These are phyloP conservation scores for Belonocnema kinseyi DNA, from an alignment of 1,140 invertebrate genomes.

Conservation along the genomic window DNA sequence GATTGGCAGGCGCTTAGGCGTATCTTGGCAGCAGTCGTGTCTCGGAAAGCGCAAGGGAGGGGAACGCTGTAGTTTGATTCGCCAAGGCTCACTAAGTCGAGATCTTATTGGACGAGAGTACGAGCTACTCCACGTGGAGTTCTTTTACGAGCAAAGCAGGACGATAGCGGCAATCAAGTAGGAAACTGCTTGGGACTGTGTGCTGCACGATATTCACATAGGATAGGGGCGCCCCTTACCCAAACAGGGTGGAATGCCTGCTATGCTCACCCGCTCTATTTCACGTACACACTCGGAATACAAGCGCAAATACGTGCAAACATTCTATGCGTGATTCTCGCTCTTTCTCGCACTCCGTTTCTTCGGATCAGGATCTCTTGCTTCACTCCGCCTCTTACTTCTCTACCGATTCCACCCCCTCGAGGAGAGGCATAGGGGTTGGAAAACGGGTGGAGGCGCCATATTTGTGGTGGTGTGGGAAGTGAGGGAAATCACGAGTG, in stretches of 20 bases:
- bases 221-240: slow-evolving; percentile 61
- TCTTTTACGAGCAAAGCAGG: slow-evolving; percentile 63
- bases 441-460: slow-evolving; percentile 73
- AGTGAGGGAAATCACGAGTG: slow-evolving; percentile 74
- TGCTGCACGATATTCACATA: slow-evolving; percentile 74
- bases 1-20: slow-evolving; percentile 57
- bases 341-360: slow-evolving; percentile 36
- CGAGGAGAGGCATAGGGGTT: slow-evolving; percentile 51
- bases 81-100: slow-evolving; percentile 49
- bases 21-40: slow-evolving; percentile 49
- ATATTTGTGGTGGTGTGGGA: slow-evolving; percentile 75
- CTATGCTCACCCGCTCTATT: slow-evolving; percentile 47
- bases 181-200: slow-evolving; percentile 76
- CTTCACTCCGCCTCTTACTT: slow-evolving; percentile 39
- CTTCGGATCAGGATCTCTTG: slow-evolving; percentile 34
- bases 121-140: slow-evolving; percentile 67
- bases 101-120: slow-evolving; percentile 57
- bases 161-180: slow-evolving; percentile 77
- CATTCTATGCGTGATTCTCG: slow-evolving; percentile 40
- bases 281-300: slow-evolving; percentile 47
- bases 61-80: slow-evolving; percentile 43
- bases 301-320: slow-evolving; percentile 21
- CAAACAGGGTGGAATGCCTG: slow-evolving; percentile 48
- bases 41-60: slow-evolving; percentile 32
- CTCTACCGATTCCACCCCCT: slow-evolving; percentile 34